These are phyloP conservation scores for Cynopterus brachyotis DNA, from an alignment of 2,113 vertebrate species.

Conservation along the genomic window DNA sequence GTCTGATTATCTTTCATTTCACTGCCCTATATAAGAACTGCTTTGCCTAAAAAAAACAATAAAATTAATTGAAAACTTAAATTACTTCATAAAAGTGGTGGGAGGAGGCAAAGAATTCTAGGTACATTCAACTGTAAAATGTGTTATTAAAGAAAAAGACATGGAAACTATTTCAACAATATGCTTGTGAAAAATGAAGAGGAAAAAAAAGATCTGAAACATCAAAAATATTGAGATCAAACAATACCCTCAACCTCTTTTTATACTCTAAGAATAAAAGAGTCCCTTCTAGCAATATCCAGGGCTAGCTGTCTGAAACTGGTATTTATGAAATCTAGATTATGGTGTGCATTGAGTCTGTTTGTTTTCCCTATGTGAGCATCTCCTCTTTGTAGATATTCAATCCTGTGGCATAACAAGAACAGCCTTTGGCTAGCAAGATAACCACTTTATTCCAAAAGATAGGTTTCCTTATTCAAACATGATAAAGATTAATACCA, in stretches of 20 bases:
- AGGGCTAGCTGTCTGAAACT: conserved; percentile 50
- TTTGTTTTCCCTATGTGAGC: conserved; percentile 40
- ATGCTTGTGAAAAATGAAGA: conserved; percentile 44
- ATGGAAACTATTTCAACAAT: conserved; percentile 64
- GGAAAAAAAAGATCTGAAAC: background rate
- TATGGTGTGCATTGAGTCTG: conserved; percentile 15
- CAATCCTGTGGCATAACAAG: background rate
- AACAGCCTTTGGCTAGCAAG: background rate
- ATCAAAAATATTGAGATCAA: conserved; percentile 74
- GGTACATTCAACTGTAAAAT: conserved; percentile 63
- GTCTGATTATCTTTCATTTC: conserved; percentile 36
- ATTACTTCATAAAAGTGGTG: conserved; percentile 48
- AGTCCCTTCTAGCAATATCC: conserved; percentile 54
- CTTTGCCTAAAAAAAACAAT: conserved; percentile 52
- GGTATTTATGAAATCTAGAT: conserved; percentile 53
- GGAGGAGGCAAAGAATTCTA: conserved; percentile 43
- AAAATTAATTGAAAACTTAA: conserved; percentile 65
- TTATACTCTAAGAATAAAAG: conserved; percentile 55
- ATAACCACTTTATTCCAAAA: conserved; percentile 14
- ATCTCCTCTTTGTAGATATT: background rate
- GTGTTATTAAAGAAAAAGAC: conserved; percentile 56
- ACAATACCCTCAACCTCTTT: conserved; percentile 64
- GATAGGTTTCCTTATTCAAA: background rate
- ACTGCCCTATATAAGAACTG: background rate
- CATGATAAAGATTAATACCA: background rate